Evolutionary conservation across 1,140 invertebrate species (phyloP), one percentile per base, ranked within the genome.

Genomic region (Oncopodura yosiiana): DNA sequence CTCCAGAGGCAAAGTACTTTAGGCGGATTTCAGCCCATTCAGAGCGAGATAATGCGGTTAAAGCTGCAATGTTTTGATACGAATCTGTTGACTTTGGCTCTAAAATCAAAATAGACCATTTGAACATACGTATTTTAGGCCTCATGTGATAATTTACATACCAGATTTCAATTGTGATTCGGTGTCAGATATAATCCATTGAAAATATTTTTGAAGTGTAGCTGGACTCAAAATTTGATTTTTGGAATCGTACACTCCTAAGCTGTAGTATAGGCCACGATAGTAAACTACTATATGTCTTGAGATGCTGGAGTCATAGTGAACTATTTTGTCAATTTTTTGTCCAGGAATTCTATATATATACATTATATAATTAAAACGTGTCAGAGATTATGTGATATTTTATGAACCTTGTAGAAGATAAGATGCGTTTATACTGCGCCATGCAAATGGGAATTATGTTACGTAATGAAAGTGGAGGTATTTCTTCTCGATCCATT

Each of bases 361-460:
- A 9, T 9, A n/a, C 8, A 34, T 34, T 34, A 34, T 9, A n/a
- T 34, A 8, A 9, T 34, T 34, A 34, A 34, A n/a, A n/a, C n/a
- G n/a, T n/a, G n/a, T n/a, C n/a, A n/a, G n/a, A n/a, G n/a, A n/a
- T n/a, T n/a, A n/a, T n/a, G n/a, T n/a, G n/a, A n/a, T n/a, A n/a
- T n/a, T n/a, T n/a, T n/a, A n/a, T n/a, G n/a, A n/a, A 71, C 71
- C 61, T 67, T 2, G 62, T 64, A 11, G 70, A 65, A 44, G 68
- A 68, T 53, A 71, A 70, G 2, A 71, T 50, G 21, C 67, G 54
- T 51, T 71, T 69, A 66, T 71, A 71, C 45, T 71, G 70, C 12
- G 69, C 69, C 70, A 71, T 71, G 52, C 70, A 71, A 37, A 71
- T 68, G 19, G 70, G 70, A 56, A 71, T 66, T 37, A 73, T 76